phyloP scores from a whole-genome alignment of 2,797 vertebrate genomes.

The Tarsius wallacei region DNA sequence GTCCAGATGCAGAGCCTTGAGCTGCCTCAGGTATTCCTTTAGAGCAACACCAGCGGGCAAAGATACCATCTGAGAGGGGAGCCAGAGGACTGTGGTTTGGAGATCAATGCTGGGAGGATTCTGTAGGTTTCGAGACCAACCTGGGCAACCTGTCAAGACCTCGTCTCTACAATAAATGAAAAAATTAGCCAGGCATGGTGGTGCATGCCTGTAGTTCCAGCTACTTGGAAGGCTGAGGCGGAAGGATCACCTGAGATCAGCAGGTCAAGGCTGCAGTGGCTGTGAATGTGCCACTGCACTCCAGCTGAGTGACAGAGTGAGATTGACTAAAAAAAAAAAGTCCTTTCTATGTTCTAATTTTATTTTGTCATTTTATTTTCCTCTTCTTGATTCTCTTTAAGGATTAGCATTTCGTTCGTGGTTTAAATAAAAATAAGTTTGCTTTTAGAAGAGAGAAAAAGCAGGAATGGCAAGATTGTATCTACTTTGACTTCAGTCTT shows the following conservation, averaged over 20 bases:
- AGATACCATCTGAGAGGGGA: background rate
- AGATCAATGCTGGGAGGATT: background rate
- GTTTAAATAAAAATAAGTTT: background rate
- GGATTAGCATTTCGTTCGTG: background rate
- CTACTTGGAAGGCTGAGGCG: no score
- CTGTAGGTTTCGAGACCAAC: background rate
- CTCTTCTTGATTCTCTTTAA: background rate
- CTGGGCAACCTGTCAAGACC: no score
- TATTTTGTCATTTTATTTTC: slow-evolving; percentile 5
- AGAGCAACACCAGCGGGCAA: background rate
- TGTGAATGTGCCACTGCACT: no score
- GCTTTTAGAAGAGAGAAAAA: slow-evolving; percentile 1
- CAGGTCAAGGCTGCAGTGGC: no score
- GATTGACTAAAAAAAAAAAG: no score
- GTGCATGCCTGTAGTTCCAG: no score
- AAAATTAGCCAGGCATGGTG: no score
- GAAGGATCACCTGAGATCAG: no score
- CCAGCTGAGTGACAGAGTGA: no score
- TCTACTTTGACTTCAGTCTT: background rate
- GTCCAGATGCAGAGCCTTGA: background rate
- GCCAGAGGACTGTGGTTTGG: background rate
- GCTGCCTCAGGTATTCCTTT: background rate
- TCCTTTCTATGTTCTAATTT: background rate
- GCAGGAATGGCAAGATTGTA: background rate
- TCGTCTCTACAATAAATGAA: no score